Evolutionary conservation across 2,888 invertebrate species (phyloP).

Genomic region (Caenorhabditis parvicauda): DNA sequence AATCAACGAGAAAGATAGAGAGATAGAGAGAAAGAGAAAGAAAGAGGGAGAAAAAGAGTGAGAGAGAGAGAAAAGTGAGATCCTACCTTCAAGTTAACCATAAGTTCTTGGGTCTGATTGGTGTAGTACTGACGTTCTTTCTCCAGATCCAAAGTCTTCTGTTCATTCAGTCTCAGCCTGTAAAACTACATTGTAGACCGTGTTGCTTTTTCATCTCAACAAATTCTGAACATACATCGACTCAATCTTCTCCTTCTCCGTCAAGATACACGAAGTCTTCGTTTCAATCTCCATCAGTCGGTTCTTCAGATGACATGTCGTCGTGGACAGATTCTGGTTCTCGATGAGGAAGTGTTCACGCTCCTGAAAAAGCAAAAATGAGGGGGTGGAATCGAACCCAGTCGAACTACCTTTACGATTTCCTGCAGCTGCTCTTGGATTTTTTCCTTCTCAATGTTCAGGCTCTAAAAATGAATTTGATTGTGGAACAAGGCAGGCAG

Average conservation of each 20-base stretch:
- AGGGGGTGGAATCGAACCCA: too few relatives aligned
- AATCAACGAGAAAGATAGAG: neutral
- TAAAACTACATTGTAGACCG: neutral
- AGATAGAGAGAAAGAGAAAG: conserved; percentile 11
- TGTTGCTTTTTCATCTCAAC: neutral
- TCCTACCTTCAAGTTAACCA: conserved; percentile 64
- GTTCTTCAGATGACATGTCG: conserved; percentile 61
- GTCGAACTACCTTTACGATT: too few relatives aligned
- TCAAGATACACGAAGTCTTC: conserved; percentile 62
- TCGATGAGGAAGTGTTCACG: conserved; percentile 63
- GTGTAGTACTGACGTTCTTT: conserved; percentile 65
- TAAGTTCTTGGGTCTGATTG: conserved; percentile 64
- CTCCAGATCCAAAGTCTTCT: conserved; percentile 63
- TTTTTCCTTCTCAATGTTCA: conserved; percentile 64
- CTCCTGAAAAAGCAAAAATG: too few relatives aligned
- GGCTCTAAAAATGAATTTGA: conserved; percentile 45
- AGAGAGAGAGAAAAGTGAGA: too few relatives aligned
- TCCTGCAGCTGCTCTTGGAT: conserved; percentile 61
- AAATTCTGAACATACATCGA: conserved; percentile 49
- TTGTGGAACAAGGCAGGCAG: neutral
- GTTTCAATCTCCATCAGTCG: conserved; percentile 63
- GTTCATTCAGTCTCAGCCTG: conserved; percentile 63
- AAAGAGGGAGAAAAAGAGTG: neutral
- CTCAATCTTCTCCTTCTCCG: conserved; percentile 64
- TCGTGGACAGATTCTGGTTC: conserved; percentile 63